A percentile compares a stretch with the other conserved stretches of the same genome.
Conservation (phyloP, 2,888 invertebrate species). For the Agrochola lychnidis region DNA sequence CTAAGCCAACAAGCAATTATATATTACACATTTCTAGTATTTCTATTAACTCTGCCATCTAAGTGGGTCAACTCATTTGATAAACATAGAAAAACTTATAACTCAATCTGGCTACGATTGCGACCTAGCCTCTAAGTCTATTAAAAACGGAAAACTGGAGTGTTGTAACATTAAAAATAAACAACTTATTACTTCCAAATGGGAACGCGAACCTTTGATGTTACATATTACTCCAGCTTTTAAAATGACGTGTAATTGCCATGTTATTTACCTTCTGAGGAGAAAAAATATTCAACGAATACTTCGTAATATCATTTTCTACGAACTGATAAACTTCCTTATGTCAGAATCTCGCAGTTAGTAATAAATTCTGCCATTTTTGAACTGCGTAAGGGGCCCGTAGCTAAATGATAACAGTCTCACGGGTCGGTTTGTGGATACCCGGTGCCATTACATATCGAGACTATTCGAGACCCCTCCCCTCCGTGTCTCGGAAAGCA, state of each 20-base stretch:
- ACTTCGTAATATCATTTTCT: slow-evolving; percentile 27
- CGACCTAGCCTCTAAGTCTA: slow-evolving; percentile 22
- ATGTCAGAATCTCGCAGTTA: not conserved
- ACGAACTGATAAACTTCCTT: slow-evolving; percentile 27
- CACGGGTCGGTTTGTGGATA: not conserved
- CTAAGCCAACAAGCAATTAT: not conserved
- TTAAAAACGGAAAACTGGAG: slow-evolving; percentile 34
- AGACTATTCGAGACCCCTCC: too few relatives aligned
- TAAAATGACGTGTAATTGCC: slow-evolving; percentile 42
- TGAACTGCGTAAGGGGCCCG: not conserved
- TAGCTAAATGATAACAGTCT: not conserved
- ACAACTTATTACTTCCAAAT: slow-evolving; percentile 32
- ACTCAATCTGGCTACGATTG: slow-evolving; percentile 2
- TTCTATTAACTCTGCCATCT: not conserved
- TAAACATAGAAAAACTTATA: slow-evolving; percentile 23
- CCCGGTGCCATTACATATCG: not conserved
- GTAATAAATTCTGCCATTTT: slow-evolving; percentile 15
- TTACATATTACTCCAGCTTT: slow-evolving; percentile 36
- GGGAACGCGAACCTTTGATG: slow-evolving; percentile 39
- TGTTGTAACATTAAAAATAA: slow-evolving; percentile 25
- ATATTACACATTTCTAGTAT: slow-evolving; percentile 7
- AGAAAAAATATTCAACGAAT: slow-evolving; percentile 28
- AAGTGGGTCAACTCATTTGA: slow-evolving; percentile 28
- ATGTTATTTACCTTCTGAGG: slow-evolving; percentile 29
- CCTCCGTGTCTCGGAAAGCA: too few relatives aligned